Evolutionary conservation across 2,797 vertebrate species (phyloP).

Genomic region (Oryzias dopingdopingensis): DNA sequence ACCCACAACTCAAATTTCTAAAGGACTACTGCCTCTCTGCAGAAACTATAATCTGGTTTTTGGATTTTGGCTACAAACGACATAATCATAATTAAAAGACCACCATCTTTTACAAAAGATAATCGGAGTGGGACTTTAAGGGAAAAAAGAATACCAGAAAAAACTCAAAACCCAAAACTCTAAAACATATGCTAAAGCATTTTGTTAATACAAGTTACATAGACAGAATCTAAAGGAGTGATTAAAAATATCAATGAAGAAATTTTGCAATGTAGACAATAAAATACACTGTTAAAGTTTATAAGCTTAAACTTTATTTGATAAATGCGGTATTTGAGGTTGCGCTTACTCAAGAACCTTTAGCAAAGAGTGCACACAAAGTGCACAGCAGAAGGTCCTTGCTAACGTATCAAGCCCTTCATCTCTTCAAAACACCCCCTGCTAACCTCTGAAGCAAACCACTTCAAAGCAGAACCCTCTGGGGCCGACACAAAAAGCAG

Average conservation of each 20-base stretch:
- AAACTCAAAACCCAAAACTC: conserved; percentile 33
- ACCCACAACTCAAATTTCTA: too few relatives aligned
- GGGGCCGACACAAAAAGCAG: conserved; percentile 59
- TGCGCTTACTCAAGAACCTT: conserved; percentile 45
- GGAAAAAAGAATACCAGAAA: conserved; percentile 4
- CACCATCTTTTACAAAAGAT: too few relatives aligned
- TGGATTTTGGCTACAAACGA: too few relatives aligned
- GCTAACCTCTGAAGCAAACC: conserved; percentile 63
- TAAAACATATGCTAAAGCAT: too few relatives aligned
- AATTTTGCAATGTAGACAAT: conserved; percentile 24
- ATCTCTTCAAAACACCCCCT: conserved; percentile 1
- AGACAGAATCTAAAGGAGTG: conserved; percentile 6
- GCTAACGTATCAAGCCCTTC: conserved; percentile 35
- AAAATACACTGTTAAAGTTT: background rate
- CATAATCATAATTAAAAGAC: too few relatives aligned
- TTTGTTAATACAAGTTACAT: background rate
- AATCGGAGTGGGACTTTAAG: background rate
- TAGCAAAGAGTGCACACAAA: conserved; percentile 45
- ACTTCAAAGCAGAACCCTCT: conserved; percentile 71
- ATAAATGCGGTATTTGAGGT: conserved; percentile 41
- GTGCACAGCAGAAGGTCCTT: conserved; percentile 46
- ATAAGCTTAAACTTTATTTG: conserved; percentile 39
- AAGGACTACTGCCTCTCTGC: too few relatives aligned
- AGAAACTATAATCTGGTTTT: too few relatives aligned
- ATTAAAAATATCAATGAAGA: conserved; percentile 34